phyloP scores from a whole-genome alignment of 2,888 invertebrate species.

The Ariolimax columbianus region DNA sequence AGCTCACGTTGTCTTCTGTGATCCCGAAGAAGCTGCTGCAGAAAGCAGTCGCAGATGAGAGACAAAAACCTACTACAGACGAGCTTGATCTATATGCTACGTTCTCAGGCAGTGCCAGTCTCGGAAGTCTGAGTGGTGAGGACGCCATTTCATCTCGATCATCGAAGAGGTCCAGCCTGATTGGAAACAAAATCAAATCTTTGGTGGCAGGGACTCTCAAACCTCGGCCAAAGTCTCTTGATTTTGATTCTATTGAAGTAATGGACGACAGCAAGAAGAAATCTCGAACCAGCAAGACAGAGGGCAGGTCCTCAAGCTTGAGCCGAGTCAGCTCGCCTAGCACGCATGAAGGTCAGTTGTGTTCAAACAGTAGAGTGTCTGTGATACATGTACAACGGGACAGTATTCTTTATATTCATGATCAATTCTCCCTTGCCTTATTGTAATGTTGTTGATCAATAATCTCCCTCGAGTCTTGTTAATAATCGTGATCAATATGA shows the following conservation, averaged over 20 bases:
- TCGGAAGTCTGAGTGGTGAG: constrained; percentile 57
- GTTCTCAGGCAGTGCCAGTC: constrained; percentile 61
- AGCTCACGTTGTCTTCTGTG: constrained; percentile 46
- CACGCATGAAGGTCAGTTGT: constrained; percentile 61
- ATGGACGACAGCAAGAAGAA: constrained; percentile 51
- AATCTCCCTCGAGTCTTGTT: no score
- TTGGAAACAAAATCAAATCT: constrained; percentile 68
- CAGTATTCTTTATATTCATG: no score
- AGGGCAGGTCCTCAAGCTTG: constrained; percentile 53
- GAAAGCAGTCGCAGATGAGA: constrained; percentile 54
- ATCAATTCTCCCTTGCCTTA: no score
- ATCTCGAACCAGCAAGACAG: not conserved
- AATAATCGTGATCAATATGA: no score
- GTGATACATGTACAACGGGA: no score
- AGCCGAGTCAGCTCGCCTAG: constrained; percentile 62
- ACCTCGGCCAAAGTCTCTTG: constrained; percentile 69
- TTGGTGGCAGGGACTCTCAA: constrained; percentile 61
- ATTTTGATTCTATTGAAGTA: constrained; percentile 67
- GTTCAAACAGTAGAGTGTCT: not conserved
- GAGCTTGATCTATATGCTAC: not conserved
- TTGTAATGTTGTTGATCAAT: no score
- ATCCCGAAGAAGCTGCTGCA: constrained; percentile 55
- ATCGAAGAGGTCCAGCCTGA: constrained; percentile 68
- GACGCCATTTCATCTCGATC: constrained; percentile 61
- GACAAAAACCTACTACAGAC: not conserved